Evolutionary conservation across 2,888 invertebrate genomes (phyloP).

Genomic region (Plagodis dolabraria): DNA sequence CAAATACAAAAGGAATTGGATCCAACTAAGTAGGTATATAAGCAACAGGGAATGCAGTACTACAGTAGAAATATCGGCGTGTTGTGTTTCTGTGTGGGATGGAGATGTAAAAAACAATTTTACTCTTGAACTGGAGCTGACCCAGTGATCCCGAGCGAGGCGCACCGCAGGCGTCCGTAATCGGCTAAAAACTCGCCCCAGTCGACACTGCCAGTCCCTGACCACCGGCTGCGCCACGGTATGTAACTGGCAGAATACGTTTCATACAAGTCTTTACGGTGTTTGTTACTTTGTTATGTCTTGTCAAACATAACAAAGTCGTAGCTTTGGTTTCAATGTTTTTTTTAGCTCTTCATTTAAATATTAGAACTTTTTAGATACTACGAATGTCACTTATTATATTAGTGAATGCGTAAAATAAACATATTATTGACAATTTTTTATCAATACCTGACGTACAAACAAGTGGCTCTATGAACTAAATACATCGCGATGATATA

Average conservation of each 20-base stretch:
- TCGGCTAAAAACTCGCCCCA: constrained; percentile 62
- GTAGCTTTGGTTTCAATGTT: background rate
- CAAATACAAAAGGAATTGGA: too few species aligned
- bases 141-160: constrained; percentile 51
- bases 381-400: background rate
- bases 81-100: background rate
- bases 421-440: too few species aligned
- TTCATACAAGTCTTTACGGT: too few species aligned
- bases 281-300: too few species aligned
- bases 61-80: constrained; percentile 1
- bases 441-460: too few species aligned
- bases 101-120: background rate
- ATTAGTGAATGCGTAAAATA: too few species aligned
- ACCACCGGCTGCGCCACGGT: constrained; percentile 47
- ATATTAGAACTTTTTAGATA: too few species aligned
- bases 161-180: constrained; percentile 48
- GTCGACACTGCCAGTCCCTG: constrained; percentile 48
- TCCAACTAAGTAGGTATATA: background rate
- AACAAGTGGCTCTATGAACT: background rate
- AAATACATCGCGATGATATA: background rate
- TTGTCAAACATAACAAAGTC: too few species aligned
- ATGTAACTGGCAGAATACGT: constrained; percentile 42
- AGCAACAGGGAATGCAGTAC: background rate
- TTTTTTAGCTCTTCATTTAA: too few species aligned
- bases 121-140: constrained; percentile 10